Evolutionary conservation across 2,797 vertebrate species (phyloP).

Genomic region (Cossypha heuglini): DNA sequence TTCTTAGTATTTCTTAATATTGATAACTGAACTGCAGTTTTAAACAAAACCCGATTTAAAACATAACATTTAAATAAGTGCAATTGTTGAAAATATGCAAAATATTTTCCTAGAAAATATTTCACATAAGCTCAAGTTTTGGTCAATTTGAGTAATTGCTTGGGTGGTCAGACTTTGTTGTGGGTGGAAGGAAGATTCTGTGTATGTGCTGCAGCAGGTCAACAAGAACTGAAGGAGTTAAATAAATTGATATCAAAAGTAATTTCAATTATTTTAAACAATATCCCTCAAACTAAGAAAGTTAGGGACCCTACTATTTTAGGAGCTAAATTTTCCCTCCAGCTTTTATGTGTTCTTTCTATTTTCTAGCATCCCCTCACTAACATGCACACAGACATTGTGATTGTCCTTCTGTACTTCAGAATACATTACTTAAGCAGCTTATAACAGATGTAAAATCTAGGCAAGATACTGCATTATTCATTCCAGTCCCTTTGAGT

Average conservation of each 20-base stretch:
- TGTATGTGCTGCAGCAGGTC: neutral
- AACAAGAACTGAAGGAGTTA: neutral
- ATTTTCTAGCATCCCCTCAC: neutral
- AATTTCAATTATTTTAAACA: neutral
- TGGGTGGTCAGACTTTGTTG: neutral
- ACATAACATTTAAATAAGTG: neutral
- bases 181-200: neutral
- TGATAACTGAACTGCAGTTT: neutral
- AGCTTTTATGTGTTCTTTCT: neutral
- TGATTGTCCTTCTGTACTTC: neutral
- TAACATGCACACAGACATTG: neutral
- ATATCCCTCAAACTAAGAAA: neutral
- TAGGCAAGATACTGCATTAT: neutral
- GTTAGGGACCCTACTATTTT: neutral
- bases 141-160: neutral
- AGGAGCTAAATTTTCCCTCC: neutral
- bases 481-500: conserved; percentile 22
- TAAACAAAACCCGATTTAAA: neutral
- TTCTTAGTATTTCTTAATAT: neutral
- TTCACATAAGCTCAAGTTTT: neutral
- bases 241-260: neutral
- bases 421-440: neutral
- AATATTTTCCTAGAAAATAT: neutral
- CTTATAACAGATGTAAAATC: neutral
- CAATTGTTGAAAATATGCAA: neutral